phyloP scores from a whole-genome alignment of 2,797 vertebrate species.

The Halcyon smyrnensis region DNA sequence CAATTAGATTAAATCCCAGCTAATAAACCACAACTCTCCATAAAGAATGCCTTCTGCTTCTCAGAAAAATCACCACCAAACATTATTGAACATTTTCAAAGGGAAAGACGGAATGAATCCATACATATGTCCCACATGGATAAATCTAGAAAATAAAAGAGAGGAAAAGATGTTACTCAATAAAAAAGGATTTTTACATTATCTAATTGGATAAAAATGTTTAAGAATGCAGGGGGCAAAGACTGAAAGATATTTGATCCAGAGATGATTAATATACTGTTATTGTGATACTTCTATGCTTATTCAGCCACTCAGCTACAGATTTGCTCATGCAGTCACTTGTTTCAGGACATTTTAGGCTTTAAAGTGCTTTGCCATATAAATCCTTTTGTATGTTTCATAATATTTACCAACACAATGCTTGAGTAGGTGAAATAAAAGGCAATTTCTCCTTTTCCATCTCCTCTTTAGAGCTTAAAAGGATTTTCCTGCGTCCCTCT shows the following conservation, averaged over 20 bases:
- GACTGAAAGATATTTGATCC: neutral
- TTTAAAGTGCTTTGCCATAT: neutral
- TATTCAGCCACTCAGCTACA: neutral
- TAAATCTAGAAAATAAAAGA: neutral
- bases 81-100: neutral
- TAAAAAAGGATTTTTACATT: neutral
- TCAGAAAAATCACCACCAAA: neutral
- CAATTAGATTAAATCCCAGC: neutral
- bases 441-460: neutral
- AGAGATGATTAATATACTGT: neutral
- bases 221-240: neutral
- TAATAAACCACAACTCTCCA: neutral
- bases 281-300: neutral
- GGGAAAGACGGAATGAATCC: neutral
- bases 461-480: neutral
- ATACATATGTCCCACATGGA: neutral
- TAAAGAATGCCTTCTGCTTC: neutral
- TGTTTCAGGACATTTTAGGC: neutral
- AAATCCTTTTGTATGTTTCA: neutral
- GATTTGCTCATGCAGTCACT: neutral
- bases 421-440: neutral
- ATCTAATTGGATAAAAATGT: neutral
- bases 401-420: neutral
- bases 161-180: neutral
- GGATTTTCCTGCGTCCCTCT: neutral